Evolutionary conservation across 2,888 invertebrate species (phyloP), one percentile per base, ranked within the genome.

Genomic region (Pharmacophagus antenor): DNA sequence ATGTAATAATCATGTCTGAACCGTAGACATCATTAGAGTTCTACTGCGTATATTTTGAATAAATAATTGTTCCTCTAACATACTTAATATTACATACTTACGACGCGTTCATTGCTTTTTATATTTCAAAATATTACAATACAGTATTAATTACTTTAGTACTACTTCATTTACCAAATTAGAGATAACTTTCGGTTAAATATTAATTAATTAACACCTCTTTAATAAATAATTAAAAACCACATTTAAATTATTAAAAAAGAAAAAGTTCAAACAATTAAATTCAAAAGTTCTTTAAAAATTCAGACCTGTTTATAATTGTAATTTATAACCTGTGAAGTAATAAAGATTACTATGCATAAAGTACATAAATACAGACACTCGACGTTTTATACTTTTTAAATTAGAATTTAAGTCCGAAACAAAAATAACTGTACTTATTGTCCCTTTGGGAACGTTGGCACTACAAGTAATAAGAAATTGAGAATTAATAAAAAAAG

Each of bases 401-500:
- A 31, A 46, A 60, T 46, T 60, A 55, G 50, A 55, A 50, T 55
- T 49, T 55, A 60, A 46, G 50, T 51, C 41, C 25, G 22, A 51
- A 47, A 47, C 49, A 37, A 51, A 56, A 56, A 46, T 37, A 47
- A 46, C 8, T 50, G 46, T 15, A 41, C 51, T 46, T 52, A 61
- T 52, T 51, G 61, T 61, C 25, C 61, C 52, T 31, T 31, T 25
- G 61, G 56, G 61, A 61, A 37, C 21, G 17, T 22, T 22, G 54
- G 23, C 37, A 46, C 50, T 46, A n/a, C 51, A 17, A 18, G 61
- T 55, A 61, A 61, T 56, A 52, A 56, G 56, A 56, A 61, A 56
- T 61, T 48, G 56, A 61, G 47, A 52, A 56, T 21, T 41, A 51
- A 61, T 51, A 56, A 61, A 58, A 56, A 53, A 56, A 27, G 50